Evolutionary conservation across 2,797 vertebrate species (phyloP), one percentile per base, ranked within the genome.

Genomic region (Notolepis coatsorum): DNA sequence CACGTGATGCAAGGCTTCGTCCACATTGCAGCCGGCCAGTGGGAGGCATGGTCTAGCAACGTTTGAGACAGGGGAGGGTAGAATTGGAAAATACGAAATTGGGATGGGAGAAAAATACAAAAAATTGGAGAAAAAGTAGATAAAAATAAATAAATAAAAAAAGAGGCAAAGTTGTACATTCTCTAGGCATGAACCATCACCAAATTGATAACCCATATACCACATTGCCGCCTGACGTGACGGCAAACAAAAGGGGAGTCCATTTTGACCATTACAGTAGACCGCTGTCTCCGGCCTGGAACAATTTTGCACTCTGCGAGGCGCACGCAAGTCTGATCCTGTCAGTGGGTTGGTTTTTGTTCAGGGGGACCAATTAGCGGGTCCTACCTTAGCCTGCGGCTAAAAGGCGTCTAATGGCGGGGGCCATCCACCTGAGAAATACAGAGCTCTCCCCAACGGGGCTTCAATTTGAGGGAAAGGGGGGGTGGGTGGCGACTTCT

Each of bases 361-460:
- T 98, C 96, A 95, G 94, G 95, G n/a, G 95, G 94, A 95, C 95
- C 96, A 96, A 99, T 98, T 98, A 98, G 94, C 91, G 87, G 93
- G 94, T 93, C 93, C 94, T 96, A 96, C 96, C 96, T 96, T 97
- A 92, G 95, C 96, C 97, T 95, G 93, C 92, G 96, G 96, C 96
- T 94, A 93, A 95, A 96, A 96, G 93, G 94, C 94, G 90, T 91
- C 95, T 94, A 95, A 95, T 95, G 92, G 95, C 85, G 91, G 91
- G 95, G 92, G 93, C n/a, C 86, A 93, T 95, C 93, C 96, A 96
- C 93, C 93, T 91, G 93, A 95, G 94, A 95, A 94, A 93, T 93
- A 93, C 93, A 95, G 93, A 93, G 92, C 95, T 94, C 94, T 94
- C 94, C 94, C 94, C 88, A 88, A n/a, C 92, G 91, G 94, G 94